Conservation (phyloP, 2,797 vertebrate genomes). For the Micrastur ruficollis region DNA sequence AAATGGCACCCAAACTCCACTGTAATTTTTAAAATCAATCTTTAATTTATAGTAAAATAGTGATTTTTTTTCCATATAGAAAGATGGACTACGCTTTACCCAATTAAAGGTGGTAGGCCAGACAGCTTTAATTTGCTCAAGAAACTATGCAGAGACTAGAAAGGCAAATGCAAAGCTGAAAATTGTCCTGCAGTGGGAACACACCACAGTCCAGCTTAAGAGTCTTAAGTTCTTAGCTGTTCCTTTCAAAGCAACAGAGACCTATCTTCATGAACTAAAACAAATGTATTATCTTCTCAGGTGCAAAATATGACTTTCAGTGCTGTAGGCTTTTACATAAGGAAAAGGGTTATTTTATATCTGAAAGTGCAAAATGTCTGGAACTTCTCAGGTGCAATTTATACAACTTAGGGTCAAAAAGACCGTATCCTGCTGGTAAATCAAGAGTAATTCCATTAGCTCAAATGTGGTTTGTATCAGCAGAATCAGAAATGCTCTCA, state of each 20-base stretch:
- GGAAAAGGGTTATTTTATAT: neutral
- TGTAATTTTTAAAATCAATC: neutral
- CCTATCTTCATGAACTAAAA: neutral
- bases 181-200: neutral
- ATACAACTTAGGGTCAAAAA: neutral
- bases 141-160: neutral
- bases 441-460: neutral
- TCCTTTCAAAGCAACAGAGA: neutral
- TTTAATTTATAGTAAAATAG: neutral
- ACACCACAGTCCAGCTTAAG: neutral
- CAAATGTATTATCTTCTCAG: neutral
- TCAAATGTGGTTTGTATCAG: neutral
- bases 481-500: neutral
- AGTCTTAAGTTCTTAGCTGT: neutral
- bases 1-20: neutral
- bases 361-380: neutral
- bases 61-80: neutral
- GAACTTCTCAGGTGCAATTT: neutral
- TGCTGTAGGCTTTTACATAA: neutral
- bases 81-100: neutral
- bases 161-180: neutral
- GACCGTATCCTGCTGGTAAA: neutral
- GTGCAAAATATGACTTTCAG: neutral
- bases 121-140: neutral
- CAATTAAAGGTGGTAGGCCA: neutral